A percentile compares a stretch with the other conserved stretches of the same genome.
phyloP scores from a whole-genome alignment of 2,113 vertebrate species.

The Machaerirhynchus nigripectus region DNA sequence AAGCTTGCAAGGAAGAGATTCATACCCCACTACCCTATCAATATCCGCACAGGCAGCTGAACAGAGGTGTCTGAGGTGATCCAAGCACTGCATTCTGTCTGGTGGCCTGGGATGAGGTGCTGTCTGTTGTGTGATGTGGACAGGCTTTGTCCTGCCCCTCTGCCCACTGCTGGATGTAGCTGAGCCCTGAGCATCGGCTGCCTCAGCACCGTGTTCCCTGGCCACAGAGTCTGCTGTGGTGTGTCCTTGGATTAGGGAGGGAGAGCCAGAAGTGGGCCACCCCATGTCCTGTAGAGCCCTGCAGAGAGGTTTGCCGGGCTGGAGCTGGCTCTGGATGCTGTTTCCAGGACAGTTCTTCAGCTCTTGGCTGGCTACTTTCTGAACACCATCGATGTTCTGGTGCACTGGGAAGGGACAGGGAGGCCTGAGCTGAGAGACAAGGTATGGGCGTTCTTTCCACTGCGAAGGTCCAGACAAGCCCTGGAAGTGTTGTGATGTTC shows the following conservation, averaged over 20 bases:
- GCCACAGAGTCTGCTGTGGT: neutral
- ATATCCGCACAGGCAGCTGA: neutral
- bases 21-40: too few relatives aligned
- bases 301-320: neutral
- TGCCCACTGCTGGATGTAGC: neutral
- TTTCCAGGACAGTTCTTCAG: neutral
- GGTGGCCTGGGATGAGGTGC: neutral
- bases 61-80: neutral
- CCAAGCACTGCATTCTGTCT: neutral
- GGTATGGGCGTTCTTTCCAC: accelerated
- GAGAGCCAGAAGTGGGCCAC: neutral
- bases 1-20: neutral
- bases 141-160: neutral
- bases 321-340: neutral
- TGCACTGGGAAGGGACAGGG: neutral
- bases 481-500: neutral
- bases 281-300: neutral
- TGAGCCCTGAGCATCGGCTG: neutral
- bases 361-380: neutral
- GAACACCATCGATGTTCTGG: neutral
- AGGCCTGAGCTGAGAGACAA: neutral
- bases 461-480: accelerated
- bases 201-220: neutral
- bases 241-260: neutral
- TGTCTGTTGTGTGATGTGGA: neutral